These are phyloP conservation scores for Panagrolaimus sp. DNA, from an alignment of 1,140 invertebrate species.

Conservation along the genomic window DNA sequence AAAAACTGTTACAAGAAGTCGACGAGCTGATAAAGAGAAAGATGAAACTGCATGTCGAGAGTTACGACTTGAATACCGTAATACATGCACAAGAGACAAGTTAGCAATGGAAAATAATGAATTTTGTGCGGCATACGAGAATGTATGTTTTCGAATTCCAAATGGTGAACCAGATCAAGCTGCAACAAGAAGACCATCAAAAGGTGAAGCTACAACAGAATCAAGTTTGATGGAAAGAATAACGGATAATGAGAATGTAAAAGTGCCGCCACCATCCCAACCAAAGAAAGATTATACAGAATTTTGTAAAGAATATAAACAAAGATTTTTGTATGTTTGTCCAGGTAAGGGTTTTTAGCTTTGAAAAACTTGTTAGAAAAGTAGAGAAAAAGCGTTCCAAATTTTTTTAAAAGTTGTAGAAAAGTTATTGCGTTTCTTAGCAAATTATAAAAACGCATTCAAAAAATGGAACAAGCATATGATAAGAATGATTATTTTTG, in stretches of 20 bases:
- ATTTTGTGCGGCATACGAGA: slow-evolving; percentile 45
- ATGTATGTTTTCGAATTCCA: slow-evolving; percentile 40
- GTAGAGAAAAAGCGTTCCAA: too few relatives aligned
- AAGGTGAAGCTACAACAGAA: background rate
- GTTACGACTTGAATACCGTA: slow-evolving; percentile 2
- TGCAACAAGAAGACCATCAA: background rate
- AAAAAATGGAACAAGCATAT: too few relatives aligned
- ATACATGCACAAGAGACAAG: slow-evolving; percentile 1
- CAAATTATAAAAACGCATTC: too few relatives aligned
- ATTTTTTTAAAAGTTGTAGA: too few relatives aligned
- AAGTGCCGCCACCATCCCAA: background rate
- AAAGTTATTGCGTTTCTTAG: too few relatives aligned
- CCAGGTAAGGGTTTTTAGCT: slow-evolving; percentile 29
- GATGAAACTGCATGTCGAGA: background rate
- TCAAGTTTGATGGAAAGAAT: background rate
- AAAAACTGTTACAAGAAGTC: background rate
- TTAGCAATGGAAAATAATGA: slow-evolving; percentile 25
- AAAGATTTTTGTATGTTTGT: slow-evolving; percentile 48
- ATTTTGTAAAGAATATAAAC: slow-evolving; percentile 50
- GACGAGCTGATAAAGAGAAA: slow-evolving; percentile 6
- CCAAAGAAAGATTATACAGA: slow-evolving; percentile 33
- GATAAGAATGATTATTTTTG: too few relatives aligned
- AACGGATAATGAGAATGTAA: background rate
- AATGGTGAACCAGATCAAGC: slow-evolving; percentile 32
- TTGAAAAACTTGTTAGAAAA: too few relatives aligned